phyloP scores from a whole-genome alignment of 2,888 invertebrate genomes.

The Stenichneumon culpator region DNA sequence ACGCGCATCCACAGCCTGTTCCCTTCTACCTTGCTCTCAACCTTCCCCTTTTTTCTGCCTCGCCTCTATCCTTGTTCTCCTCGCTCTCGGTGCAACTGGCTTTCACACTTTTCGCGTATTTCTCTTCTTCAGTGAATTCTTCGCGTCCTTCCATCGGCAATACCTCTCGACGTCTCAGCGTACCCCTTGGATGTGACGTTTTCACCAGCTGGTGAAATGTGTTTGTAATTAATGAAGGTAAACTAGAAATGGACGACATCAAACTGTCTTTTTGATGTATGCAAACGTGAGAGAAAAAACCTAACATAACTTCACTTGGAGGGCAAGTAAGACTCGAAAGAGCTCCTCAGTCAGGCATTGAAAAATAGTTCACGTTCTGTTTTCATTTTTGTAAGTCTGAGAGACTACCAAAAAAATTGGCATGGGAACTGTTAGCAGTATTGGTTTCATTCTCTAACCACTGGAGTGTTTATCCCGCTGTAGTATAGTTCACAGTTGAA shows the following conservation, averaged over 20 bases:
- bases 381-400: too few species aligned
- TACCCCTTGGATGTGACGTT: not conserved
- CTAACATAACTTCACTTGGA: too few species aligned
- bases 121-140: conserved; percentile 10
- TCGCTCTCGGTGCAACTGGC: conserved; percentile 42
- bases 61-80: not conserved
- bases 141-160: not conserved
- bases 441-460: too few species aligned
- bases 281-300: too few species aligned
- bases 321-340: too few species aligned
- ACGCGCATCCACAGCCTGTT: conserved; percentile 21
- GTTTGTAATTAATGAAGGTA: not conserved
- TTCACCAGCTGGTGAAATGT: not conserved
- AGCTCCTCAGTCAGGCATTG: too few species aligned
- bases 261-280: too few species aligned
- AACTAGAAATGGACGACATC: not conserved
- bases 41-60: not conserved
- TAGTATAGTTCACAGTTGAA: too few species aligned
- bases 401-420: too few species aligned
- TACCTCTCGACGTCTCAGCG: not conserved
- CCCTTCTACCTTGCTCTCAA: conserved; percentile 25
- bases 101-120: conserved; percentile 33
- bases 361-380: too few species aligned
- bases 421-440: too few species aligned
- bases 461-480: too few species aligned